Percentiles rank a stretch among this genome's conserved stretches.
phyloP scores from a whole-genome alignment of 2,797 vertebrate genomes.

The Malacoraja senta region DNA sequence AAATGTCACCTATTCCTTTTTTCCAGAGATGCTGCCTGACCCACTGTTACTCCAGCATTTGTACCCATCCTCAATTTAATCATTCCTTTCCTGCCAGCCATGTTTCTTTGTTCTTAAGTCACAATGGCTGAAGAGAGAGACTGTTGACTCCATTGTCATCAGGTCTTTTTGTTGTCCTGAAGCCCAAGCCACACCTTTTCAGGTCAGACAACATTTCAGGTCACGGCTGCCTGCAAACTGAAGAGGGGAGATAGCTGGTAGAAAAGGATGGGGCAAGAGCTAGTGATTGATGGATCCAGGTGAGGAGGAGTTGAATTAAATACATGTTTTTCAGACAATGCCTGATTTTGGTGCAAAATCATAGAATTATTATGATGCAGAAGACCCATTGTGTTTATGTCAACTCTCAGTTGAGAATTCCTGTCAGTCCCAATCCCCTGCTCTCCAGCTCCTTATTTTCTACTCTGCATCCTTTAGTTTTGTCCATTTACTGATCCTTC shows the following conservation, averaged over 20 bases:
- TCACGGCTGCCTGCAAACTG: too few species aligned
- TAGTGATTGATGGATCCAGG: too few species aligned
- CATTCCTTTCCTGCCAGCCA: background rate
- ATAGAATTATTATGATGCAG: too few species aligned
- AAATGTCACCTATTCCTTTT: too few species aligned
- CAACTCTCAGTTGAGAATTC: too few species aligned
- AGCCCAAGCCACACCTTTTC: background rate
- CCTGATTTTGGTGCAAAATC: background rate
- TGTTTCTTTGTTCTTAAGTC: background rate
- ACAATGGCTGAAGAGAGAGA: background rate
- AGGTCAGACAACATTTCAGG: background rate
- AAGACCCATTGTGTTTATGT: too few species aligned
- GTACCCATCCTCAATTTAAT: background rate
- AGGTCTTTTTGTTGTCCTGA: background rate
- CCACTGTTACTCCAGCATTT: too few species aligned
- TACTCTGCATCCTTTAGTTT: background rate
- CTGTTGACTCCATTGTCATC: background rate
- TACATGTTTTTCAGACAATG: background rate
- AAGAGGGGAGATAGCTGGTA: too few species aligned
- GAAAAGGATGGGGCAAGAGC: too few species aligned
- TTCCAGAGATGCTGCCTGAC: too few species aligned
- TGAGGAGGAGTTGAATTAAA: too few species aligned
- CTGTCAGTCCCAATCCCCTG: background rate
- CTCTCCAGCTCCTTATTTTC: background rate
- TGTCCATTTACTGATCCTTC: background rate